Percentiles rank a stretch among this genome's conserved stretches.
These are phyloP conservation scores for Ctena decussata DNA, from an alignment of 2,888 invertebrate genomes.

Conservation along the genomic window DNA sequence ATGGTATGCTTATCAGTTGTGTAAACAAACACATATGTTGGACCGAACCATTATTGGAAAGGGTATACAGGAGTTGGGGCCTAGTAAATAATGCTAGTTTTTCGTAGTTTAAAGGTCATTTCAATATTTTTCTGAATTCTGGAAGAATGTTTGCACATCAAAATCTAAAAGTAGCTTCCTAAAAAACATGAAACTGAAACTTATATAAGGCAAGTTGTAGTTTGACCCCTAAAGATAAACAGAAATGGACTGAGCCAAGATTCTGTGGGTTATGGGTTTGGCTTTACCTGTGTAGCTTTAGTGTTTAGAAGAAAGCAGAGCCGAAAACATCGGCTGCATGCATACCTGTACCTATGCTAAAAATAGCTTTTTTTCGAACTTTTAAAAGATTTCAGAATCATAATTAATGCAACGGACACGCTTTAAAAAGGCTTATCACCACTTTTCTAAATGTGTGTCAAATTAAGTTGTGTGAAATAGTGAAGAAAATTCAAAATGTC, in stretches of 20 bases:
- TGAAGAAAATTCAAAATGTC: conserved; percentile 71
- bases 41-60: neutral
- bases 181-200: neutral
- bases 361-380: conserved; percentile 20
- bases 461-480: neutral
- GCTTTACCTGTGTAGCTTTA: conserved; percentile 24
- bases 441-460: conserved; percentile 60
- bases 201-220: neutral
- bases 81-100: too few relatives aligned
- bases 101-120: too few relatives aligned
- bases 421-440: conserved; percentile 13
- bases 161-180: too few relatives aligned
- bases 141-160: too few relatives aligned
- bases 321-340: conserved; percentile 83
- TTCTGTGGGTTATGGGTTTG: conserved; percentile 49
- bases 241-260: conserved; percentile 58
- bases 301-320: conserved; percentile 79
- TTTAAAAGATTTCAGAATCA: conserved; percentile 23
- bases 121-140: too few relatives aligned
- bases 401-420: conserved; percentile 19
- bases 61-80: too few relatives aligned
- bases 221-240: conserved; percentile 18
- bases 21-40: conserved; percentile 9
- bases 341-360: conserved; percentile 76
- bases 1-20: neutral